These are phyloP conservation scores for Sipha maydis DNA, from an alignment of 2,888 invertebrate species.

Conservation along the genomic window DNA sequence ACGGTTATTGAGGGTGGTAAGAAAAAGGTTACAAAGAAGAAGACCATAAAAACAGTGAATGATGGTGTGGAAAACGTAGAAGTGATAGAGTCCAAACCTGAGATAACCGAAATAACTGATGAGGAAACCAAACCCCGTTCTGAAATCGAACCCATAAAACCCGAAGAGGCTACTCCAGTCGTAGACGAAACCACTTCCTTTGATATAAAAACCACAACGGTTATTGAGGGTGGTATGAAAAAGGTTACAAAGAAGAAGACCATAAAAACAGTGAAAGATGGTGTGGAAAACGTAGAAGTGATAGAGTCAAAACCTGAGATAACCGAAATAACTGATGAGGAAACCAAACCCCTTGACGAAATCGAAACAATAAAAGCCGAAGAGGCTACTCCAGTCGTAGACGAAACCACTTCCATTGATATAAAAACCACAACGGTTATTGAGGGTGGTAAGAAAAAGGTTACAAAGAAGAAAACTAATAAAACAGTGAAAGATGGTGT, in stretches of 20 bases:
- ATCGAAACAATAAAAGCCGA: no score
- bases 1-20: slow-evolving; percentile 63
- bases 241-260: slow-evolving; percentile 63
- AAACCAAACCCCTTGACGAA: slow-evolving; percentile 4
- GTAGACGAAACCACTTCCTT: background rate
- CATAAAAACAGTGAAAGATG: slow-evolving; percentile 5
- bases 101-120: background rate
- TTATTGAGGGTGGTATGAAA: slow-evolving; percentile 12
- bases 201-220: background rate
- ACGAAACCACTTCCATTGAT: no score
- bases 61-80: slow-evolving; percentile 67
- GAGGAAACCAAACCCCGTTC: slow-evolving; percentile 1
- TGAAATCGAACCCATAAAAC: background rate
- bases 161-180: background rate
- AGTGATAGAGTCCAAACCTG: slow-evolving; percentile 36
- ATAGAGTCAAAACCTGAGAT: slow-evolving; percentile 63
- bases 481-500: no score
- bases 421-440: no score
- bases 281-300: slow-evolving; percentile 57
- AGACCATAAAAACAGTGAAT: slow-evolving; percentile 69
- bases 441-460: no score
- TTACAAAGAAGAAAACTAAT: no score
- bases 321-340: slow-evolving; percentile 65
- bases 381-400: no score
- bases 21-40: slow-evolving; percentile 70